Conservation (phyloP, 2,888 invertebrate genomes). For the Bruchidius siliquastri region DNA sequence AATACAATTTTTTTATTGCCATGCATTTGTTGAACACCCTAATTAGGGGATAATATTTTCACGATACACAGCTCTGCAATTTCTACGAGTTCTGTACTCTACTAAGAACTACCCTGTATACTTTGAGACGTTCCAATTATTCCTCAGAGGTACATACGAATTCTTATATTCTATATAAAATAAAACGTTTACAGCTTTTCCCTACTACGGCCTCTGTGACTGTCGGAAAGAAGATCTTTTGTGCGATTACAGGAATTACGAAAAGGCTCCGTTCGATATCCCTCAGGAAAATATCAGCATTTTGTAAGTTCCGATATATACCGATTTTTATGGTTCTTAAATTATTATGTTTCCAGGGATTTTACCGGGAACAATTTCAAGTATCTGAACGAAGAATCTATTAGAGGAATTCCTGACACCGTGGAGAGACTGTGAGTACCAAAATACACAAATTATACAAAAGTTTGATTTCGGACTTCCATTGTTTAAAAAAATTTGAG, state of each 20-base stretch:
- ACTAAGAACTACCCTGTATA: too few relatives aligned
- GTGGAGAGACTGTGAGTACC: slow-evolving; percentile 47
- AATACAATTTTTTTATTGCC: too few relatives aligned
- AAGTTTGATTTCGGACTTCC: too few relatives aligned
- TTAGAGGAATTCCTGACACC: slow-evolving; percentile 34
- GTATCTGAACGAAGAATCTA: slow-evolving; percentile 36
- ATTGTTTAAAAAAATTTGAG: too few relatives aligned
- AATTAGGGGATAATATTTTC: too few relatives aligned
- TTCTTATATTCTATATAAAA: not conserved
- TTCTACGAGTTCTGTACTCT: too few relatives aligned
- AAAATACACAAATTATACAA: not conserved
- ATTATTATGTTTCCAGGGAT: slow-evolving; percentile 40
- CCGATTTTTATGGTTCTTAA: slow-evolving; percentile 11
- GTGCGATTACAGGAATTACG: slow-evolving; percentile 45
- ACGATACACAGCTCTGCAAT: too few relatives aligned
- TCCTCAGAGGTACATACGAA: too few relatives aligned
- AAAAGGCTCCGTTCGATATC: slow-evolving; percentile 40
- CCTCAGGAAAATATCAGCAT: slow-evolving; percentile 41
- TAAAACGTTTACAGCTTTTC: slow-evolving; percentile 24
- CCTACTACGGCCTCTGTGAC: slow-evolving; percentile 42
- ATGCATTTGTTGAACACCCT: too few relatives aligned
- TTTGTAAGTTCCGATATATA: slow-evolving; percentile 40
- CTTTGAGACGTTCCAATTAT: too few relatives aligned
- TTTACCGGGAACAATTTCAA: slow-evolving; percentile 49
- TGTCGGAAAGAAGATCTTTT: slow-evolving; percentile 46